phyloP scores from a whole-genome alignment of 2,113 vertebrate species.

The Lagopus leucura region DNA sequence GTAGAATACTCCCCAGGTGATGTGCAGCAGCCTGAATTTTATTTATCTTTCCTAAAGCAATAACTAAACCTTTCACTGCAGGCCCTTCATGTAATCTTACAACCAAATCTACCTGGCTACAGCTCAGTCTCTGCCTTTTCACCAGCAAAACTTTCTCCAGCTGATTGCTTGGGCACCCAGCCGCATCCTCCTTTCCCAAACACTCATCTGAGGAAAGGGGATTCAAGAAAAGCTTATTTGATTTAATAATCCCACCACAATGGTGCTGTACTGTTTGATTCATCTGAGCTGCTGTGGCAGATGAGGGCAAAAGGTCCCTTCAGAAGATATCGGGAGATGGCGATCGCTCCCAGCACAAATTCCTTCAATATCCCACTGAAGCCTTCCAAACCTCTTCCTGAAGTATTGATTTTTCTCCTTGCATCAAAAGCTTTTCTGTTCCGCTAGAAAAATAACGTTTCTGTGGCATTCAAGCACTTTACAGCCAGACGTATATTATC shows the following conservation, averaged over 20 bases:
- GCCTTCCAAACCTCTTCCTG: not conserved
- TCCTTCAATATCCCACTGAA: not conserved
- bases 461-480: not conserved
- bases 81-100: accelerated
- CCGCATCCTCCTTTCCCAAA: not conserved
- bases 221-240: not conserved
- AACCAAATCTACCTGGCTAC: not conserved
- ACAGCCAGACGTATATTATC: not conserved
- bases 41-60: not conserved
- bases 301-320: not conserved
- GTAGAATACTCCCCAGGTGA: accelerated
- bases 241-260: not conserved
- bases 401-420: not conserved
- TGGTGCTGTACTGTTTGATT: not conserved
- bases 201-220: not conserved
- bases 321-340: not conserved
- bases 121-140: not conserved
- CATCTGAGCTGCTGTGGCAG: not conserved
- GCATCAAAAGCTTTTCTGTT: not conserved
- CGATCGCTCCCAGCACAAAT: not conserved
- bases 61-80: not conserved
- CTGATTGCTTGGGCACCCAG: accelerated
- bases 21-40: accelerated
- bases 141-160: not conserved
- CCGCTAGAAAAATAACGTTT: not conserved